phyloP scores from a whole-genome alignment of 2,113 vertebrate genomes.

The Cyprinodon tularosa region DNA sequence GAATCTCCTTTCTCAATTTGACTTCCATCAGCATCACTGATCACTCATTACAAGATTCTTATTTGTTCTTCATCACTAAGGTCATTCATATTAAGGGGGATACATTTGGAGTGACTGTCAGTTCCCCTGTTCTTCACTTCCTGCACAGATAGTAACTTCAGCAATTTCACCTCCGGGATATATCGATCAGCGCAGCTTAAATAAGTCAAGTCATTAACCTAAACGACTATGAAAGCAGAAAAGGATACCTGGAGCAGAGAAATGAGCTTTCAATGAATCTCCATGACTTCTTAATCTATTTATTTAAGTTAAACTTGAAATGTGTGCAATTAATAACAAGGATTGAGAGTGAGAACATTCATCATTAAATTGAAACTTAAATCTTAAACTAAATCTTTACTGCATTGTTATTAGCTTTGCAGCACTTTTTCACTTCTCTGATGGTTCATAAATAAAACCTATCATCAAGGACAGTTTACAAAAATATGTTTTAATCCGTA shows the following conservation, averaged over 20 bases:
- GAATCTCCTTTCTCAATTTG: neutral
- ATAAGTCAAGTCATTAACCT: slow-evolving; percentile 64
- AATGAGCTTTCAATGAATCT: slow-evolving; percentile 31
- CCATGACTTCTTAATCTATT: slow-evolving; percentile 43
- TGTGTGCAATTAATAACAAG: slow-evolving; percentile 1
- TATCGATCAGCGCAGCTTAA: slow-evolving; percentile 65
- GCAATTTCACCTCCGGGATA: slow-evolving; percentile 61
- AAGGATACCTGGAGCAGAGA: slow-evolving; percentile 41
- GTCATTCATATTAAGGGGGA: slow-evolving; percentile 37
- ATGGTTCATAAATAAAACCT: neutral
- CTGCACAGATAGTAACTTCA: slow-evolving; percentile 55
- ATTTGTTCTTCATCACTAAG: slow-evolving; percentile 20
- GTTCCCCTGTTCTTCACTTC: slow-evolving; percentile 24
- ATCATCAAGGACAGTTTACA: too few species aligned
- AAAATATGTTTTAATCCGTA: too few species aligned
- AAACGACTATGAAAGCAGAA: slow-evolving; percentile 57
- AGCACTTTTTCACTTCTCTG: neutral
- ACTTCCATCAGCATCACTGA: neutral
- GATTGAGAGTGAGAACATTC: neutral
- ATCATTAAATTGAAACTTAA: slow-evolving; percentile 5
- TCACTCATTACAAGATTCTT: slow-evolving; percentile 5
- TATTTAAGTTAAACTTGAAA: slow-evolving; percentile 23
- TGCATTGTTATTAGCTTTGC: neutral
- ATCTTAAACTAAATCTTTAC: too few species aligned
- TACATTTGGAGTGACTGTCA: slow-evolving; percentile 34